These are phyloP conservation scores for Catagonus wagneri DNA, from an alignment of 2,113 vertebrate genomes.

Conservation along the genomic window DNA sequence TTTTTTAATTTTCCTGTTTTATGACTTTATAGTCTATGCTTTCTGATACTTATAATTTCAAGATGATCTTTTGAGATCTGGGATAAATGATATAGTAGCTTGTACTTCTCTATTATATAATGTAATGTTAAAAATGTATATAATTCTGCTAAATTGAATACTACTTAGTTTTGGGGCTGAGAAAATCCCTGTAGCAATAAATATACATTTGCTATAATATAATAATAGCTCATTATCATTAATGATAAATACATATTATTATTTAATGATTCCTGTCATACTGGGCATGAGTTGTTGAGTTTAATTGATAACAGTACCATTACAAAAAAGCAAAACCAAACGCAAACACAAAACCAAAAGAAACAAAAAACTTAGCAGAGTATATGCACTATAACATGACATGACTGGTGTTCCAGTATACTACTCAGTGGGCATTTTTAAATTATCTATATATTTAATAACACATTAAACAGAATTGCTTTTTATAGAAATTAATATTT, in stretches of 20 bases:
- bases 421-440: neutral
- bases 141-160: neutral
- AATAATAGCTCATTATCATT: neutral
- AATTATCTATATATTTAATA: neutral
- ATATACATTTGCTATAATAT: neutral
- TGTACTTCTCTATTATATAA: neutral
- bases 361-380: neutral
- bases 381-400: neutral
- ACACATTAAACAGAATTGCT: slow-evolving; percentile 36
- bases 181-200: neutral
- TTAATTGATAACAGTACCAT: slow-evolving; percentile 14
- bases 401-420: neutral
- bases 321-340: slow-evolving; percentile 4
- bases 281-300: neutral
- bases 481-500: slow-evolving; percentile 3
- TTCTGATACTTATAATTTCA: neutral
- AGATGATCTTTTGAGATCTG: neutral
- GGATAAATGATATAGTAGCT: neutral
- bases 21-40: neutral
- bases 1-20: neutral
- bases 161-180: neutral
- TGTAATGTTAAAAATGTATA: neutral
- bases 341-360: neutral
- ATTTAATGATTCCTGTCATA: slow-evolving; percentile 33
- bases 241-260: neutral